Conservation (phyloP, 1,140 invertebrate species). For the Diploscapter pachys region DNA sequence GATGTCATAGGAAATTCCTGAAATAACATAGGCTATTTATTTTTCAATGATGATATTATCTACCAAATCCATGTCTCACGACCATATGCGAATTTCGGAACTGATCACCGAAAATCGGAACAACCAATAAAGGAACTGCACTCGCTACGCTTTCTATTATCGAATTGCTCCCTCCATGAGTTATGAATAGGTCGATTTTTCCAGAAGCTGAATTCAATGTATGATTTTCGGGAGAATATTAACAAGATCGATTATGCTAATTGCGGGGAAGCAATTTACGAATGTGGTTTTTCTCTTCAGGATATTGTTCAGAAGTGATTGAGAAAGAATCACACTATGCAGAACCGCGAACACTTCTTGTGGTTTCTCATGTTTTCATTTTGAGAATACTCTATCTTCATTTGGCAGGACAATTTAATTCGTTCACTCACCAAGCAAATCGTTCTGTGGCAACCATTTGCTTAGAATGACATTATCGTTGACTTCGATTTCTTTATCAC, state of each 20-base stretch:
- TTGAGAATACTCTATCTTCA: neutral
- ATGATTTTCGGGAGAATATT: too few species aligned
- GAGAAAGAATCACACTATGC: too few species aligned
- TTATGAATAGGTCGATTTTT: conserved; percentile 30
- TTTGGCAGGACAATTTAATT: neutral
- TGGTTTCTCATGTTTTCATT: too few species aligned
- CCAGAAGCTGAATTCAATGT: conserved; percentile 20
- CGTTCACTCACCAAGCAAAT: conserved; percentile 26
- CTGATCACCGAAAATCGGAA: conserved; percentile 39
- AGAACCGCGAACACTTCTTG: conserved; percentile 4
- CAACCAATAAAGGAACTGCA: conserved; percentile 29
- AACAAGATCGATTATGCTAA: too few species aligned
- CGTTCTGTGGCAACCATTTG: conserved; percentile 40
- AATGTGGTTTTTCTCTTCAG: too few species aligned
- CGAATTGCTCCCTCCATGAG: conserved; percentile 31
- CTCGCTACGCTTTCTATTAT: conserved; percentile 26
- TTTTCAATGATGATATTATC: neutral
- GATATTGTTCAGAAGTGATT: too few species aligned
- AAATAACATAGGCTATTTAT: neutral
- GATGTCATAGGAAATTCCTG: neutral
- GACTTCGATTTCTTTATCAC: conserved; percentile 15
- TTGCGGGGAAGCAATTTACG: too few species aligned
- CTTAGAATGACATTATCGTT: conserved; percentile 27
- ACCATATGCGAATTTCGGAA: conserved; percentile 33
- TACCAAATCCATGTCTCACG: conserved; percentile 11